Conservation (phyloP, 2,888 invertebrate species). For the Poecilus cupreus region DNA sequence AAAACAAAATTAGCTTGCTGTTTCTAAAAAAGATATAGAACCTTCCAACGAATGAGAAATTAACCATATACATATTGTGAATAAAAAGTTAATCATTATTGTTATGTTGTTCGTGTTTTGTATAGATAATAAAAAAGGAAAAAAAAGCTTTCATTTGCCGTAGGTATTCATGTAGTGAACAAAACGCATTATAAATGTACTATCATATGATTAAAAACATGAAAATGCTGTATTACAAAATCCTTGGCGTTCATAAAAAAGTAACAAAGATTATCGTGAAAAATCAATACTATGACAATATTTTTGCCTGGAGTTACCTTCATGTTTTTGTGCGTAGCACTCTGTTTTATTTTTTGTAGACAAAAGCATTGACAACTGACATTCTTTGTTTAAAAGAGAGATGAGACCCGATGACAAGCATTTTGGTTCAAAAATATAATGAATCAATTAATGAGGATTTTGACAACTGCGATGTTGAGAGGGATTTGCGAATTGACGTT, state of each 20-base stretch:
- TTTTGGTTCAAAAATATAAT: background rate
- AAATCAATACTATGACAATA: conserved; percentile 29
- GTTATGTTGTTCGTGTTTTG: background rate
- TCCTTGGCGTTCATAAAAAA: background rate
- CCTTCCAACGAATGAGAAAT: background rate
- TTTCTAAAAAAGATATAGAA: background rate
- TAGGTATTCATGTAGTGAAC: background rate
- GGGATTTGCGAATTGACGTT: background rate
- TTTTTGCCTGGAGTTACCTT: conserved; percentile 14
- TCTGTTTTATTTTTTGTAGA: background rate
- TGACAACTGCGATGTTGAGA: background rate
- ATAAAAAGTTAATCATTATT: background rate
- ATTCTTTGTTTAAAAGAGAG: conserved; percentile 1
- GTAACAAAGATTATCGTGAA: background rate
- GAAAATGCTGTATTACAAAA: background rate
- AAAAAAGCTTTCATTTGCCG: background rate
- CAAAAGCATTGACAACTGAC: conserved; percentile 28
- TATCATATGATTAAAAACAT: background rate
- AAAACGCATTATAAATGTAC: background rate
- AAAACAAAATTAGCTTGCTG: too few relatives aligned
- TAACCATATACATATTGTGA: too few relatives aligned
- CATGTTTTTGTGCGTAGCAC: background rate
- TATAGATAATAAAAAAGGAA: background rate
- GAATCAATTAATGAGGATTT: background rate
- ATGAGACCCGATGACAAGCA: background rate